Evolutionary conservation across 2,113 vertebrate species (phyloP), one percentile per base, ranked within the genome.

Genomic region (Kryptolebias marmoratus): DNA sequence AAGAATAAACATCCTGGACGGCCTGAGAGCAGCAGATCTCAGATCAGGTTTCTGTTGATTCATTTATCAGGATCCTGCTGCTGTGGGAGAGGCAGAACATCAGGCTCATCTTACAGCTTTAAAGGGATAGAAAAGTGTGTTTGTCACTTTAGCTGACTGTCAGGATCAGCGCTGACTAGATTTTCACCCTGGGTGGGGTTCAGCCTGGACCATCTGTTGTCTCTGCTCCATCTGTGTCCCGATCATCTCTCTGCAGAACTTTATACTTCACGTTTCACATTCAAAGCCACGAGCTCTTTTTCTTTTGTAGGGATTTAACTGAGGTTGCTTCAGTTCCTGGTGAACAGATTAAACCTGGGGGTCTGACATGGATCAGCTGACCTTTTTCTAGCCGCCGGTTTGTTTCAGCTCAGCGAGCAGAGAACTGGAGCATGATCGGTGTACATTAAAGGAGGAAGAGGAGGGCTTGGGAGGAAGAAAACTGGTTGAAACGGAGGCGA

Each of bases 351-450:
- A 42, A 50, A 58, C 18, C 28, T 53, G 2, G 53, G 13, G 16
- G 31, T 27, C 18, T 1, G 15, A 56, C 27, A 52, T 62, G 56
- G 52, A 76, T 11, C 27, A 4, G 32, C 1, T 55, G 65, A 78
- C 50, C 61, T 70, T 75, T 32, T 47, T 47, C 39, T 42, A 11
- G 49, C 30, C 22, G 7, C 27, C 28, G 31, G 62, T 77, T 75
- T 28, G 54, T 82, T 55, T 72, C 71, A 57, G 79, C 48, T 80
- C 64, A 64, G 52, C 14, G 71, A 82, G 68, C 45, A 5, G 64
- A 78, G 68, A 88, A 88, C 3, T 81, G 5, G 86, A 87, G 86
- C 82, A 44, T 61, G 77, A 16, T 5, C 14, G 39, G 27, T 11
- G 60, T 63, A 16, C 60, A 42, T 8, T n/a, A 16, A 7, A 60